Percentiles rank a stretch among this genome's conserved stretches.
Evolutionary conservation across 2,888 invertebrate genomes (phyloP).

Genomic region (Beris chalybata): DNA sequence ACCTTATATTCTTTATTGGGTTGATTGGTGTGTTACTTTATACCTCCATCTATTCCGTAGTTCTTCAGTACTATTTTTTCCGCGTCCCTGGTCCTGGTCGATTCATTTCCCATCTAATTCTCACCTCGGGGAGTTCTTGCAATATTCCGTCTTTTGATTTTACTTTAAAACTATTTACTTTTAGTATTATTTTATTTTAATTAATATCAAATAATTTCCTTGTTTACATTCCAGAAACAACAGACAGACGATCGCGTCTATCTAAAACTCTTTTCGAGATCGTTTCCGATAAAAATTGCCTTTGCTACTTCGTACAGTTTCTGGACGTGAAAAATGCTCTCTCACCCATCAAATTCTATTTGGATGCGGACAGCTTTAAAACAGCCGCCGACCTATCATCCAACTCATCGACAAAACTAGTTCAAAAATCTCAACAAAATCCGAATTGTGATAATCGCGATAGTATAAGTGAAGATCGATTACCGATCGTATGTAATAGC

Average conservation of each 20-base stretch:
- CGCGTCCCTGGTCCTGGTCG: too few relatives aligned
- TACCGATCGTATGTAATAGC: constrained; percentile 4
- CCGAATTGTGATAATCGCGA: constrained; percentile 20
- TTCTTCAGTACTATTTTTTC: too few relatives aligned
- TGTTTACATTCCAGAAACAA: constrained; percentile 44
- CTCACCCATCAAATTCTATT: constrained; percentile 71
- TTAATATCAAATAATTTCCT: too few relatives aligned
- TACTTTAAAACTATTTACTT: too few relatives aligned
- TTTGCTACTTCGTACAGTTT: constrained; percentile 83
- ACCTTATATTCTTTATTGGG: too few relatives aligned
- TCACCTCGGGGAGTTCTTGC: too few relatives aligned
- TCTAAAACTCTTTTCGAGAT: constrained; percentile 76
- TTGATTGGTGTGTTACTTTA: too few relatives aligned
- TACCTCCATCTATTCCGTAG: too few relatives aligned
- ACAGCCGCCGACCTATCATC: constrained; percentile 48
- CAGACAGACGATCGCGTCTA: constrained; percentile 59
- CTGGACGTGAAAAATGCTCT: constrained; percentile 75
- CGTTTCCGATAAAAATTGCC: constrained; percentile 74
- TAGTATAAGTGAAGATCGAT: constrained; percentile 27
- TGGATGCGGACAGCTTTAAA: constrained; percentile 73
- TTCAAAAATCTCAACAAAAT: constrained; percentile 26
- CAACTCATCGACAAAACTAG: constrained; percentile 23
- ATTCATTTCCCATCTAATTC: too few relatives aligned
- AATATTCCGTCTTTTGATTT: too few relatives aligned
- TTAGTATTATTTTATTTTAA: too few relatives aligned